Conservation (phyloP, 37 sponge, comb jelly and placozoan genomes). For the Crambe crambe region DNA sequence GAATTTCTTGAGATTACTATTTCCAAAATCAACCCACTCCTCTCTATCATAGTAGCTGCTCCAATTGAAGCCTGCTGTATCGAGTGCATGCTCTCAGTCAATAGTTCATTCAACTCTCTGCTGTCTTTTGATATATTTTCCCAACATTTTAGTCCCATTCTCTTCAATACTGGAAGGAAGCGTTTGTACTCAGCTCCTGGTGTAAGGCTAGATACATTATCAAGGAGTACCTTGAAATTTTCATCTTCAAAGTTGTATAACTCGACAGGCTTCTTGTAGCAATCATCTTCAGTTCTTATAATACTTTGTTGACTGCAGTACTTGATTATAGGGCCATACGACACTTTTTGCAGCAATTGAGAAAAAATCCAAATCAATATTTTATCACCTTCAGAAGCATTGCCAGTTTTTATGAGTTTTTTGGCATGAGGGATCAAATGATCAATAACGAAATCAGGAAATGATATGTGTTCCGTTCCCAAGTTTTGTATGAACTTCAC, state of each 20-base stretch:
- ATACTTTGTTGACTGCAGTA: neutral
- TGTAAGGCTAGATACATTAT: slow-evolving; percentile 6
- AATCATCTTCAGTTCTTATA: neutral
- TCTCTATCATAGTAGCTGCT: neutral
- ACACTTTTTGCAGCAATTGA: neutral
- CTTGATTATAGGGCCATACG: too few species aligned
- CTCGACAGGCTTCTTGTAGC: neutral
- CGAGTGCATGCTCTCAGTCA: neutral
- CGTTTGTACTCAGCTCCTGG: slow-evolving; percentile 9
- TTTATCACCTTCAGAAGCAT: slow-evolving; percentile 10
- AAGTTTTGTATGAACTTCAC: slow-evolving; percentile 4
- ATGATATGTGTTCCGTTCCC: slow-evolving; percentile 1
- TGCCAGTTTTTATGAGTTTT: neutral
- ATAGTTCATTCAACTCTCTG: neutral
- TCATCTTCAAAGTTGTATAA: slow-evolving; percentile 44
- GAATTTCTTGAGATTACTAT: too few species aligned
- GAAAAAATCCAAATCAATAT: slow-evolving; percentile 41
- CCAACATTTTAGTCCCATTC: slow-evolving; percentile 48
- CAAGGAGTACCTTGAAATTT: slow-evolving; percentile 26
- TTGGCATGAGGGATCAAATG: slow-evolving; percentile 31
- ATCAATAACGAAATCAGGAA: slow-evolving; percentile 16
- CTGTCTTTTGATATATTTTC: neutral
- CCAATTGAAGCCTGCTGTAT: neutral
- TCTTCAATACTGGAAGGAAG: neutral
- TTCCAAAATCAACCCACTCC: neutral